phyloP scores from a whole-genome alignment of 2,113 vertebrate genomes.

The Dromiciops gliroides region DNA sequence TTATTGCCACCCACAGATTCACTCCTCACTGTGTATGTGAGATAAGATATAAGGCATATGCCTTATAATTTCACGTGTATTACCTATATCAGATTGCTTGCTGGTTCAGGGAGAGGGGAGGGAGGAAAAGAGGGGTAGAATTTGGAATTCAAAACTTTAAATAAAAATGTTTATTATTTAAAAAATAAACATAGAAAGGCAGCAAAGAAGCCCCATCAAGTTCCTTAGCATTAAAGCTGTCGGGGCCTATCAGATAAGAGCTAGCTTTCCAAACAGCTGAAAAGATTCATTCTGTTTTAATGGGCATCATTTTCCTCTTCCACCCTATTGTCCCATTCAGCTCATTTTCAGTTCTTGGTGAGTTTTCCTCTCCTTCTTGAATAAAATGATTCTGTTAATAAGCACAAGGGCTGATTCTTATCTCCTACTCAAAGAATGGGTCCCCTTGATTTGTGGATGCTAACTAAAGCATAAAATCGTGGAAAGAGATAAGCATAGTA shows the following conservation, averaged over 20 bases:
- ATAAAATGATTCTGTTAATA: not conserved
- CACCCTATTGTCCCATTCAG: not conserved
- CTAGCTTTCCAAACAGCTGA: fast-evolving
- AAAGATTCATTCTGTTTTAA: not conserved
- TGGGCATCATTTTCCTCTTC: fast-evolving
- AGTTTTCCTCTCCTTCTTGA: not conserved
- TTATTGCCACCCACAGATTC: fast-evolving
- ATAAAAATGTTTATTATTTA: no score
- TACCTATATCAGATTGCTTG: no score
- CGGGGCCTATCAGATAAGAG: fast-evolving
- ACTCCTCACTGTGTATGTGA: not conserved
- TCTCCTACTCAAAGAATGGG: not conserved
- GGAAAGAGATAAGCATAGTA: not conserved
- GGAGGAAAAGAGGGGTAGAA: no score
- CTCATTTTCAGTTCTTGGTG: not conserved
- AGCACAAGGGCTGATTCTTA: not conserved
- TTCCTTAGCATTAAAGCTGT: not conserved
- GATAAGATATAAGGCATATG: no score
- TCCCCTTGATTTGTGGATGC: not conserved
- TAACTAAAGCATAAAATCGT: not conserved
- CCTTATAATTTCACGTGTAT: no score
- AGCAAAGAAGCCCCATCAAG: not conserved
- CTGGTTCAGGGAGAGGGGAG: no score
- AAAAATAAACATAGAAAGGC: no score
- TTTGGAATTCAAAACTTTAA: no score